Conservation (phyloP, 2,888 invertebrate species). For the Brachypalpus laphriformis region DNA sequence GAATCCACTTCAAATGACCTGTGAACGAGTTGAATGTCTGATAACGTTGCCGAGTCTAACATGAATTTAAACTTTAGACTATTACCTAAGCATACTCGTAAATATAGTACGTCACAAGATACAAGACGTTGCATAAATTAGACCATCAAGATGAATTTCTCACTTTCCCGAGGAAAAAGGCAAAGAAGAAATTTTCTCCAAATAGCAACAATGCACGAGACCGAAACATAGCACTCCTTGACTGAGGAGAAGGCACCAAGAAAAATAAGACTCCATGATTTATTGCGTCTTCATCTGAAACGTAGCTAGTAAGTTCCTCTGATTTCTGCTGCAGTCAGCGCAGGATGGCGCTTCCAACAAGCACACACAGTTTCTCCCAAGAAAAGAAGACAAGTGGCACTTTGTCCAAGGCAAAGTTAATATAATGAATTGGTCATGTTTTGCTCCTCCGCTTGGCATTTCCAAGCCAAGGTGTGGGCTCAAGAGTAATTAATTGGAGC, state of each 20-base stretch:
- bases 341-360: slow-evolving; percentile 52
- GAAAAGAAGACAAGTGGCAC: slow-evolving; percentile 66
- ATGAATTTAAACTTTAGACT: slow-evolving; percentile 24
- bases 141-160: slow-evolving; percentile 43
- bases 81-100: slow-evolving; percentile 42
- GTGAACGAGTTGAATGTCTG: slow-evolving; percentile 54
- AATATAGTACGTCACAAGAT: slow-evolving; percentile 62
- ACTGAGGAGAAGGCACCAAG: not conserved
- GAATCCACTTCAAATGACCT: slow-evolving; percentile 33
- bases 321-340: slow-evolving; percentile 15
- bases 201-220: slow-evolving; percentile 8
- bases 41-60: slow-evolving; percentile 27
- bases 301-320: slow-evolving; percentile 31
- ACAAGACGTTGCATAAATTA: slow-evolving; percentile 61
- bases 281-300: slow-evolving; percentile 50
- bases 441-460: slow-evolving; percentile 41
- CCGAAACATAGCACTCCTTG: not conserved
- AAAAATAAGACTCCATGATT: slow-evolving; percentile 49
- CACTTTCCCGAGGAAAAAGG: slow-evolving; percentile 2
- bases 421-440: slow-evolving; percentile 71
- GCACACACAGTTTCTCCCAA: not conserved
- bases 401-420: slow-evolving; percentile 64
- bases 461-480: slow-evolving; percentile 57
- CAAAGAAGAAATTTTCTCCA: not conserved
- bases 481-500: slow-evolving; percentile 70